A percentile compares a stretch with the other conserved stretches of the same genome.
These are phyloP conservation scores for Thamnophis sirtalis DNA, from an alignment of 2,113 vertebrate genomes.

Conservation along the genomic window DNA sequence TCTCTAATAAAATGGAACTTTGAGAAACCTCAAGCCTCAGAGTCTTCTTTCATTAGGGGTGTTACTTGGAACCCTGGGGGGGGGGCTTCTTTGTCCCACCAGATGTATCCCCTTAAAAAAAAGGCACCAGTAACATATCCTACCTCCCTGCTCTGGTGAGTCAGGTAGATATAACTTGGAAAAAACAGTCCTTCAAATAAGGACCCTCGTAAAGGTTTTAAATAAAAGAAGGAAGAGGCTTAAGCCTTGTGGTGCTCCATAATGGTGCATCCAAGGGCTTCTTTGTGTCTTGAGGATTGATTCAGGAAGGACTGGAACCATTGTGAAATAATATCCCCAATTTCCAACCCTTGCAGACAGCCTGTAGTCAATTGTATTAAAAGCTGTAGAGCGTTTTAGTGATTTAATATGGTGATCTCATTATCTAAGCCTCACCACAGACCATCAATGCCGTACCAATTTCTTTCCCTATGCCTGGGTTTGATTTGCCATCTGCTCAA, in stretches of 20 bases:
- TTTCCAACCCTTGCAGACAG: neutral
- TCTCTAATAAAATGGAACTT: no score
- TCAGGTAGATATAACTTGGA: neutral
- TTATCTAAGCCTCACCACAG: neutral
- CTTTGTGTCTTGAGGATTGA: neutral
- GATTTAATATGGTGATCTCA: neutral
- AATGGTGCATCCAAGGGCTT: neutral
- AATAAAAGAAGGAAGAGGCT: neutral
- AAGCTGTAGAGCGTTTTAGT: neutral
- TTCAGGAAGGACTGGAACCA: neutral
- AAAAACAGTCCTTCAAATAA: neutral
- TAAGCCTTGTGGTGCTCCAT: neutral
- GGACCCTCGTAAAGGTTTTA: neutral
- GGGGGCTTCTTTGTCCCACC: neutral
- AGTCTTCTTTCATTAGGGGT: no score
- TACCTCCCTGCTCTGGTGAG: neutral
- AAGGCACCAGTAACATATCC: neutral
- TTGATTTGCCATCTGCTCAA: neutral
- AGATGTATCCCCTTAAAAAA: neutral
- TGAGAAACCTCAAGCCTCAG: no score
- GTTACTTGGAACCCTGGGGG: no score
- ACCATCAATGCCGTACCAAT: neutral
- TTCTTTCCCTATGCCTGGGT: neutral
- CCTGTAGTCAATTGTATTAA: neutral
- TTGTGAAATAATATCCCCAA: neutral